These are phyloP conservation scores for Plectropomus leopardus DNA, from an alignment of 2,113 vertebrate species.

Conservation along the genomic window DNA sequence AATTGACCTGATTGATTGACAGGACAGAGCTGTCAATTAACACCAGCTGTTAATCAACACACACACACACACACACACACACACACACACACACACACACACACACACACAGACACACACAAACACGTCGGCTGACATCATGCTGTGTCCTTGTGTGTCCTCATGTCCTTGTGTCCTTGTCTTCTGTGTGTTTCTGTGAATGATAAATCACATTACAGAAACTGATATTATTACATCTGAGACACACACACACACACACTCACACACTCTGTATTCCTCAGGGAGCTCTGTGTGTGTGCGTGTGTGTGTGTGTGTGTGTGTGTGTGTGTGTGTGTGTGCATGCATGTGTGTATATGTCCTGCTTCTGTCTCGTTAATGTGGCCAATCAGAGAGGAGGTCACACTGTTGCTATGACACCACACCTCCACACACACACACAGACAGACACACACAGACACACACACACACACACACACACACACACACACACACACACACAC, in stretches of 20 bases:
- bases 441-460: neutral
- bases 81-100: slow-evolving; percentile 18
- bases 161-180: slow-evolving; percentile 45
- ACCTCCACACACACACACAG: neutral
- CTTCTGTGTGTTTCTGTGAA: slow-evolving; percentile 32
- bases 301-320: slow-evolving; percentile 22
- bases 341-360: slow-evolving; percentile 13
- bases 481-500: neutral
- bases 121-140: slow-evolving; percentile 51
- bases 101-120: neutral
- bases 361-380: slow-evolving; percentile 11
- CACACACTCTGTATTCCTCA: neutral
- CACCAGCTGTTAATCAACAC: slow-evolving; percentile 20
- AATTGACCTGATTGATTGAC: slow-evolving; percentile 27
- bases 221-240: slow-evolving; percentile 46
- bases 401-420: slow-evolving; percentile 3
- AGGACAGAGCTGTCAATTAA: slow-evolving; percentile 35
- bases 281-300: slow-evolving; percentile 1
- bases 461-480: neutral
- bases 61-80: slow-evolving; percentile 7
- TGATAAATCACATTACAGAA: slow-evolving; percentile 62
- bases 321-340: neutral
- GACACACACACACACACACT: slow-evolving; percentile 33
- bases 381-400: slow-evolving; percentile 53
- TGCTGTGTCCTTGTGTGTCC: slow-evolving; percentile 62